Base-by-base conservation (phyloP, 2,797 vertebrate genomes). In the Dicrostonyx torquatus region DNA sequence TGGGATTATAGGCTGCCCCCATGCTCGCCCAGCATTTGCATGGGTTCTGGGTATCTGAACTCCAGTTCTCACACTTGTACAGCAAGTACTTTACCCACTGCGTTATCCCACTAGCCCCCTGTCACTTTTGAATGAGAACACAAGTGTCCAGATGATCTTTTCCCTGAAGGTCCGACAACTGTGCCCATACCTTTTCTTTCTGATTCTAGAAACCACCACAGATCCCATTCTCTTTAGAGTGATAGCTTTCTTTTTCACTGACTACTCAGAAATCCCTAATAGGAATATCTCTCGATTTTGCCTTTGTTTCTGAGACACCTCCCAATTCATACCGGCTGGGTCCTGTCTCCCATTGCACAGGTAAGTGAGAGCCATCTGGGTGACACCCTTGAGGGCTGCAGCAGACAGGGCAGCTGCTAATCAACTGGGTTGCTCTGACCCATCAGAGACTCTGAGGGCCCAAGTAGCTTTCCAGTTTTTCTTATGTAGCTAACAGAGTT, bases 41-140 rank as follows among this genome's bases (percentile, higher is more conserved):
- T 6, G 45, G 29, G 43, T 37, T 1, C 64, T 68, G 45, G 45
- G 13, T 22, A 6, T 68, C 45, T 85, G 82, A 50, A 34, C 43
- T 13, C 9, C 5, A 64, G 82, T 26, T 40, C n/a, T 70, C 24
- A 87, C 15, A 20, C 2, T 26, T 11, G 24, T 48, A 11, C 34
- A 53, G 53, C 0, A 6, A 40, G 55, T 40, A 7, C 84, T 55
- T 70, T 53, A 70, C n/a, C 66, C 14, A 31, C 66, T 40, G 66
- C 0, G 0, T 7, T 14, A 10, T 37, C 45, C 37, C 66, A 24
- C 37, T 5, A 15, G 4, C 7, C 12, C 18, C 6, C 29, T 76
- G 55, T 45, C 24, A 58, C n/a, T 85, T 70, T 66, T 40, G 78
- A 89, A n/a, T 10, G n/a, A 92, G 75, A 94, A 72, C 76, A 64